phyloP scores from a whole-genome alignment of 2,888 invertebrate species.

The Hydroisotoma schaefferi region DNA sequence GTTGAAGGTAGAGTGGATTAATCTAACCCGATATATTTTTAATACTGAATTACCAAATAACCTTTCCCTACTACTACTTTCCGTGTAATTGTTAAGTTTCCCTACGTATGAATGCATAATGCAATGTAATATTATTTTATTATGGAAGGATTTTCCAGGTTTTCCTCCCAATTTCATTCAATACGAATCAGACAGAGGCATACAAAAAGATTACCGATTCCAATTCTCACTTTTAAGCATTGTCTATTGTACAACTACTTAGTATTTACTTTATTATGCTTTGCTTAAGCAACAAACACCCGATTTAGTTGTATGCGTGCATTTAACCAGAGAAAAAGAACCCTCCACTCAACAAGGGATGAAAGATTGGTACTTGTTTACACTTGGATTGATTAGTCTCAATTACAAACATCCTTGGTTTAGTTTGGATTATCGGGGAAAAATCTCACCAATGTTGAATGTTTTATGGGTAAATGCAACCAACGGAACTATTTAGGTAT shows the following conservation, averaged over 20 bases:
- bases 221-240: background rate
- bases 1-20: conserved; percentile 18
- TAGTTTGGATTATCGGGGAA: too few relatives aligned
- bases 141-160: conserved; percentile 1
- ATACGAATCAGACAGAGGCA: background rate
- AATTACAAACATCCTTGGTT: conserved; percentile 6
- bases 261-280: too few relatives aligned
- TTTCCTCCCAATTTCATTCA: conserved; percentile 1
- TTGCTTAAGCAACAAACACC: too few relatives aligned
- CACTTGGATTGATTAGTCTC: conserved; percentile 44
- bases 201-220: background rate
- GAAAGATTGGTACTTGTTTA: conserved; percentile 37
- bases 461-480: too few relatives aligned
- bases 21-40: conserved; percentile 35
- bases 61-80: too few relatives aligned
- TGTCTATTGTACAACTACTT: too few relatives aligned
- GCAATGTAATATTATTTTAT: too few relatives aligned
- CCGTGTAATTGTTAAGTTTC: too few relatives aligned
- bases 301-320: background rate
- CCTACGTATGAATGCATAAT: background rate
- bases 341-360: background rate
- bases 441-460: too few relatives aligned
- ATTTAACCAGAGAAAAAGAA: background rate
- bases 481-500: too few relatives aligned
- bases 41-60: too few relatives aligned